These are phyloP conservation scores for Alligator mississippiensis DNA, from an alignment of 2,113 vertebrate genomes.

Conservation along the genomic window DNA sequence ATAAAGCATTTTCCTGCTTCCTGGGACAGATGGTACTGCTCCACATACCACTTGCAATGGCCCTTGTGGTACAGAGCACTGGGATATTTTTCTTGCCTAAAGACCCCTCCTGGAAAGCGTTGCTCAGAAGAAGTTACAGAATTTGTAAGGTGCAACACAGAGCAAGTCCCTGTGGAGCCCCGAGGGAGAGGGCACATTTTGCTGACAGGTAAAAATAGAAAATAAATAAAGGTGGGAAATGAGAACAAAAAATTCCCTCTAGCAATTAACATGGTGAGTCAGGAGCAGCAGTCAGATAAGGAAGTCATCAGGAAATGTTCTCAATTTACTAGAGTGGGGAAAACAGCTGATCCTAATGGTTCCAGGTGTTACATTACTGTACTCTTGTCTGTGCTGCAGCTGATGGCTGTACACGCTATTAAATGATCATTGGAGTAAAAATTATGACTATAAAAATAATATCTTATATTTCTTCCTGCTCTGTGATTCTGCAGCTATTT, in stretches of 20 bases:
- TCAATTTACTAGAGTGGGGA: conserved; percentile 44
- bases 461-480: conserved; percentile 49
- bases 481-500: conserved; percentile 62
- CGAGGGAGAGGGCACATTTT: neutral
- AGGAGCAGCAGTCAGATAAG: conserved; percentile 33
- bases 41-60: neutral
- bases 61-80: neutral
- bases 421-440: conserved; percentile 67
- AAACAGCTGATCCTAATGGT: conserved; percentile 38
- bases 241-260: neutral
- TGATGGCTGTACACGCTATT: conserved; percentile 58
- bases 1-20: neutral
- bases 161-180: neutral
- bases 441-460: conserved; percentile 57
- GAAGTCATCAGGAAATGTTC: neutral
- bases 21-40: neutral
- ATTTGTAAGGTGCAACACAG: neutral
- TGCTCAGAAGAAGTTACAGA: conserved; percentile 5
- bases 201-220: neutral
- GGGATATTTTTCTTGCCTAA: neutral
- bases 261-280: conserved; percentile 5
- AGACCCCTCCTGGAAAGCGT: neutral
- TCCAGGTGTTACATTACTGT: conserved; percentile 32
- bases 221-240: neutral
- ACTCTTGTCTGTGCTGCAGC: conserved; percentile 32